A percentile compares a stretch with the other conserved stretches of the same genome.
These are phyloP conservation scores for Leptinotarsa peninsularis DNA, from an alignment of 2,888 invertebrate genomes.

Conservation along the genomic window DNA sequence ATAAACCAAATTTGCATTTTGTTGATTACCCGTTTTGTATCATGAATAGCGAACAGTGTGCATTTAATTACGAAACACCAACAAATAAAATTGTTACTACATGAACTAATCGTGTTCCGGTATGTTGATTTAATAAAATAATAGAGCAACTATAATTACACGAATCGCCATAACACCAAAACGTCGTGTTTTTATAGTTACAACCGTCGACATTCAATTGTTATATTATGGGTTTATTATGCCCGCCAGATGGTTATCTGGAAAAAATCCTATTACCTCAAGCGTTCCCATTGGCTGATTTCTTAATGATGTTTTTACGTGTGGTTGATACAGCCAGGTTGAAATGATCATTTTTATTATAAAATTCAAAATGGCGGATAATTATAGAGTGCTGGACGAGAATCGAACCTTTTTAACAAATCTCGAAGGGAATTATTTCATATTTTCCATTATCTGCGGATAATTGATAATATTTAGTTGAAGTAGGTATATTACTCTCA, in stretches of 20 bases:
- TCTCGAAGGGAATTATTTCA: conserved; percentile 39
- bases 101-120: conserved; percentile 38
- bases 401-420: conserved; percentile 49
- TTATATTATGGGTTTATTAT: conserved; percentile 41
- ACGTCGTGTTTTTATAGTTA: conserved; percentile 40
- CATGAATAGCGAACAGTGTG: conserved; percentile 2
- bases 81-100: conserved; percentile 33
- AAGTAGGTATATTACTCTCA: neutral
- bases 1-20: neutral
- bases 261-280: conserved; percentile 65
- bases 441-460: conserved; percentile 22
- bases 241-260: conserved; percentile 55
- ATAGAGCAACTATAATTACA: conserved; percentile 36
- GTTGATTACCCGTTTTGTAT: conserved; percentile 7
- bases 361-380: conserved; percentile 66
- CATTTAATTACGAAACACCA: conserved; percentile 23
- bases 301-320: conserved; percentile 68
- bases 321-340: conserved; percentile 62
- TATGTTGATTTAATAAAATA: conserved; percentile 41
- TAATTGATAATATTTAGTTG: conserved; percentile 28
- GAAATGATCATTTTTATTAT: conserved; percentile 66
- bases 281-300: conserved; percentile 64
- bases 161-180: conserved; percentile 35
- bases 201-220: conserved; percentile 46
- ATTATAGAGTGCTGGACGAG: conserved; percentile 56